phyloP scores from a whole-genome alignment of 2,888 invertebrate species.

The Lomographa bimaculata region DNA sequence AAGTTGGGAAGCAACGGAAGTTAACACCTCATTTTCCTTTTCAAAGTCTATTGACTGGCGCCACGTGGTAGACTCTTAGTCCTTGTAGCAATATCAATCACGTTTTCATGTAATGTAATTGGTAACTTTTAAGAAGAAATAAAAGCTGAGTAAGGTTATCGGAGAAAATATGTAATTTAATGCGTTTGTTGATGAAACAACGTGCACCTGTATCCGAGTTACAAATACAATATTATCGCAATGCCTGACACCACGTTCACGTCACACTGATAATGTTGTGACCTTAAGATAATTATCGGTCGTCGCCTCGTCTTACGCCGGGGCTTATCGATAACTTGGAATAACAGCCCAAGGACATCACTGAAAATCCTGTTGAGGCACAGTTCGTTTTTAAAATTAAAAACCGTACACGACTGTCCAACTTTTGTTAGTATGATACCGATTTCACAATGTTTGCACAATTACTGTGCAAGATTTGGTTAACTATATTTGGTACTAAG shows the following conservation, averaged over 20 bases:
- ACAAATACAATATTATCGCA: conserved; percentile 49
- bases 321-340: conserved; percentile 62
- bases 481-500: no score
- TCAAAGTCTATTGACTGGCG: conserved; percentile 1
- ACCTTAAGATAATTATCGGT: conserved; percentile 82
- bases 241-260: conserved; percentile 57
- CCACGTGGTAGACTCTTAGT: neutral
- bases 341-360: conserved; percentile 70
- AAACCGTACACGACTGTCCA: neutral
- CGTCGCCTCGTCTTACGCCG: conserved; percentile 67
- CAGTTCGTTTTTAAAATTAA: neutral
- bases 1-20: neutral
- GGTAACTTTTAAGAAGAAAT: neutral
- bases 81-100: neutral
- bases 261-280: conserved; percentile 72
- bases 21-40: conserved; percentile 7
- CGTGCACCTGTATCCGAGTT: conserved; percentile 50
- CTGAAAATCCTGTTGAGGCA: conserved; percentile 32
- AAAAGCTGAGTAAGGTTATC: neutral
- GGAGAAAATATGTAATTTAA: conserved; percentile 14
- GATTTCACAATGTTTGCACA: neutral
- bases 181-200: conserved; percentile 20
- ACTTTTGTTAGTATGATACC: no score
- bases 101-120: conserved; percentile 1
- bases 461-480: neutral